phyloP scores from a whole-genome alignment of 2,888 invertebrate species.

The Cistogaster globosa region DNA sequence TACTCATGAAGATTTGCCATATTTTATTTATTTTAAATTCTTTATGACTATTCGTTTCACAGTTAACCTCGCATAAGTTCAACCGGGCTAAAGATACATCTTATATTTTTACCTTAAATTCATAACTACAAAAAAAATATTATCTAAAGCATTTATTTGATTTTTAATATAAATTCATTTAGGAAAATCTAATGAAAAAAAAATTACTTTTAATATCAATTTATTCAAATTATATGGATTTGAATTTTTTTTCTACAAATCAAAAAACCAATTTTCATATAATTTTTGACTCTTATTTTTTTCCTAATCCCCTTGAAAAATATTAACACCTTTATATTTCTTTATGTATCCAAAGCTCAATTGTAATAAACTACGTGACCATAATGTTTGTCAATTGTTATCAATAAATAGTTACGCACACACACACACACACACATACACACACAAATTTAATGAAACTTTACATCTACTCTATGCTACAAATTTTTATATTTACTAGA shows the following conservation, averaged over 20 bases:
- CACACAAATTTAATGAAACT: background rate
- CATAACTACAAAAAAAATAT: background rate
- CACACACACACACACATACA: background rate
- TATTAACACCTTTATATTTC: conserved; percentile 2
- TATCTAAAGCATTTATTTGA: background rate
- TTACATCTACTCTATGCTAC: background rate
- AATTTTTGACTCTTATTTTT: conserved; percentile 4
- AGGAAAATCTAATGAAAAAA: background rate
- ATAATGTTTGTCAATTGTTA: conserved; percentile 42
- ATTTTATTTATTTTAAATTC: no score
- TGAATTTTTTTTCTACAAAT: conserved; percentile 1
- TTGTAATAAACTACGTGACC: conserved; percentile 70
- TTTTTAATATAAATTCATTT: background rate
- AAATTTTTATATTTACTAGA: background rate
- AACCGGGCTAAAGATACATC: no score
- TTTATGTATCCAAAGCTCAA: conserved; percentile 40
- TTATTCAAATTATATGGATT: background rate
- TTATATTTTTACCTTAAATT: no score
- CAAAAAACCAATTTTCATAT: conserved; percentile 34
- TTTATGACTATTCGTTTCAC: no score
- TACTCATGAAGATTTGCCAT: no score
- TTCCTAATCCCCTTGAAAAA: background rate
- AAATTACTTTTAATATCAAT: background rate
- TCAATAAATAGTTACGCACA: conserved; percentile 1
- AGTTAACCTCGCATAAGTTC: no score